Conservation (phyloP, 2,888 invertebrate genomes). For the Macropis europaea region DNA sequence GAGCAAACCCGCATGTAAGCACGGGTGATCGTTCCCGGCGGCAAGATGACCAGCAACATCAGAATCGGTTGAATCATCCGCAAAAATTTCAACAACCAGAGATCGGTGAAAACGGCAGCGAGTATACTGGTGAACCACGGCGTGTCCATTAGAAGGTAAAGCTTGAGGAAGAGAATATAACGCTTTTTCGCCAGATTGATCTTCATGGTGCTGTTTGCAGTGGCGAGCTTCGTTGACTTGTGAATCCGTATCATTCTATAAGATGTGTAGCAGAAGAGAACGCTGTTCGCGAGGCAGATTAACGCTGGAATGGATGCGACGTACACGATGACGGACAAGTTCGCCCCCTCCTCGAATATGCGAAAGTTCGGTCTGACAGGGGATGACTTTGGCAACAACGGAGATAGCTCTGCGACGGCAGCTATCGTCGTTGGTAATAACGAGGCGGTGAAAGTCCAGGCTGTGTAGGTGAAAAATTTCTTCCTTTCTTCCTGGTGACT, state of each 20-base stretch:
- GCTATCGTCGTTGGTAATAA: slow-evolving; percentile 58
- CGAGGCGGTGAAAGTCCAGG: slow-evolving; percentile 43
- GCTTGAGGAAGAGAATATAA: slow-evolving; percentile 65
- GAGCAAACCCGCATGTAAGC: too few relatives aligned
- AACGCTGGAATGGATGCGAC: slow-evolving; percentile 50
- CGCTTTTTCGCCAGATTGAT: slow-evolving; percentile 10
- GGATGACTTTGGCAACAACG: slow-evolving; percentile 61
- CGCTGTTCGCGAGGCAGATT: slow-evolving; percentile 61
- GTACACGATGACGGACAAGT: slow-evolving; percentile 38
- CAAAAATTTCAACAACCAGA: slow-evolving; percentile 72
- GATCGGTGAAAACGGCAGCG: slow-evolving; percentile 64
- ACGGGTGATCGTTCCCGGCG: slow-evolving; percentile 19
- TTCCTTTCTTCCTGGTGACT: slow-evolving; percentile 23
- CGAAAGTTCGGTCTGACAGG: slow-evolving; percentile 66
- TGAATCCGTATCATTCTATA: slow-evolving; percentile 63
- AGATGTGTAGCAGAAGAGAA: slow-evolving; percentile 66
- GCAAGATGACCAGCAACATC: slow-evolving; percentile 67
- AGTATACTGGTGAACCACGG: slow-evolving; percentile 70
- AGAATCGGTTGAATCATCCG: slow-evolving; percentile 70
- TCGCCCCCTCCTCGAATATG: slow-evolving; percentile 25
- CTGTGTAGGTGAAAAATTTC: slow-evolving; percentile 63
- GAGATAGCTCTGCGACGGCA: slow-evolving; percentile 61
- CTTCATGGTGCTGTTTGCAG: slow-evolving; percentile 43
- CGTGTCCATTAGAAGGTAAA: slow-evolving; percentile 70
- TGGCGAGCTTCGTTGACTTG: slow-evolving; percentile 59